Base-by-base conservation (phyloP, 2,888 invertebrate species). In the Tetragonula carbonaria region DNA sequence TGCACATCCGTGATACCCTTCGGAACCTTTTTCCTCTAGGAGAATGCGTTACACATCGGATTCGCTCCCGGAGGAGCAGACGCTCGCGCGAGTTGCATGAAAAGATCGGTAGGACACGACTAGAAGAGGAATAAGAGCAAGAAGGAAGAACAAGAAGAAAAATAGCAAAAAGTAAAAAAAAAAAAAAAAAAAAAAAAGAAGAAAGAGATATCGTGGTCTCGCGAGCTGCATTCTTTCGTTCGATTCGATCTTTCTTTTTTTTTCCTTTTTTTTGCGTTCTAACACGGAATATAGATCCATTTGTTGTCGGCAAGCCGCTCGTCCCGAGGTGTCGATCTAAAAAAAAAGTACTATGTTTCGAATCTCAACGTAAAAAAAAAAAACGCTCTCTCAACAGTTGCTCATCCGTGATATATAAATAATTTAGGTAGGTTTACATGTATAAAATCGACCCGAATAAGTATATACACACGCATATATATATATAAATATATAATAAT, bases 1-100 rank as follows among this genome's bases (percentile, higher is more conserved):
- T 88, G 89, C 87, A 85, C 86, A 84, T 89, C 87, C 82, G 76
- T 86, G 80, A 80, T 87, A 87, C 84, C 80, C 80, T 84, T 81
- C 76, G 82, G 74, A 75, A 78, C 74, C 74, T 76, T 76, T 76
- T 68, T 78, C 5, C 66, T 80, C 76, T 77, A 71, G 80, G 81
- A 13, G 81, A 13, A 51, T 77, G 75, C 66, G 75, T 38, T 83
- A 78, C 3, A 3, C 33, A 28, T 78, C 67, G n/a, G 68, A 2
- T 28, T 82, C 11, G 68, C 74, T 62, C 62, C 53, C 80, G 72
- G 38, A 33, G 55, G 51, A 33, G 55, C 67, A 68, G 67, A 50
- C 62, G n/a, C n/a, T 57, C 57, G n/a, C 65, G 66, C 63, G 73
- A 23, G 65, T 71, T 55, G 50, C 33, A 63, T 59, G 28, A 23